Conservation (phyloP, 2,888 invertebrate genomes). For the Gastrophysa polygoni region DNA sequence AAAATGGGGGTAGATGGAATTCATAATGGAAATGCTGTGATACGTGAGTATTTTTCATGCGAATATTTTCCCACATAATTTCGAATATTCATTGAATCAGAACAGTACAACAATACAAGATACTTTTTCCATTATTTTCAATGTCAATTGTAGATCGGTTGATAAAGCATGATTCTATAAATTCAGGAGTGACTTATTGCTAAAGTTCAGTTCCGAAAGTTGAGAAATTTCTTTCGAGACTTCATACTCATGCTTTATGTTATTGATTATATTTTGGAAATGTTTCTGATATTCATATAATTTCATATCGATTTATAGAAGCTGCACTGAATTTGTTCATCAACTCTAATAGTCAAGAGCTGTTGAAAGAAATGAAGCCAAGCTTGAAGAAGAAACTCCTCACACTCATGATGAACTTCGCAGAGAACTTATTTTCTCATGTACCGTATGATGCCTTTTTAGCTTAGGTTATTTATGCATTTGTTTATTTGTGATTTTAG, state of each 20-base stretch:
- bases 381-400: constrained; percentile 78
- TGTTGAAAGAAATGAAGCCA: constrained; percentile 87
- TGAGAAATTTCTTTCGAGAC: no score
- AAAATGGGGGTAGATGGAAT: constrained; percentile 87
- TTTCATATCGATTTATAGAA: constrained; percentile 62
- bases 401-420: constrained; percentile 75
- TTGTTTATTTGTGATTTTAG: constrained; percentile 12
- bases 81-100: no score
- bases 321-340: constrained; percentile 86
- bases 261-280: no score
- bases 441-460: constrained; percentile 73
- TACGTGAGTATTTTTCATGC: constrained; percentile 73
- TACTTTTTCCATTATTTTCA: no score
- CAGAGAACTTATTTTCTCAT: constrained; percentile 75
- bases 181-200: neutral
- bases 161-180: no score
- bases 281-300: no score
- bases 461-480: constrained; percentile 7
- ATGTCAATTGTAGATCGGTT: no score
- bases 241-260: no score
- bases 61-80: no score
- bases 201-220: no score
- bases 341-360: constrained; percentile 83
- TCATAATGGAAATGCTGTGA: constrained; percentile 78
- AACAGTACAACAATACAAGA: no score